phyloP scores from a whole-genome alignment of 2,797 vertebrate species.

The Parauchenoglanis punctatus region DNA sequence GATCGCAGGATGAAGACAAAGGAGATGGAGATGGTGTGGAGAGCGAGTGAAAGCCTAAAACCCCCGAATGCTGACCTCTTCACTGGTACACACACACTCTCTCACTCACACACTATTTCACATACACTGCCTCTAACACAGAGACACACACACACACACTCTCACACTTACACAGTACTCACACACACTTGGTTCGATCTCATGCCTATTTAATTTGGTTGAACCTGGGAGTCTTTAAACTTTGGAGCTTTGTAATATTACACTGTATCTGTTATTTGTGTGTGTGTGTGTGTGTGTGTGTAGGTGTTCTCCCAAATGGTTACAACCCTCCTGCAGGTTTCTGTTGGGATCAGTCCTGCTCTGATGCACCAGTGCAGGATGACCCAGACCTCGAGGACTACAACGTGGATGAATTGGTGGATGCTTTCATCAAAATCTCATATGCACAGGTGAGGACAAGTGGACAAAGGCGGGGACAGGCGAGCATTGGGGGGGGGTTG shows the following conservation, averaged over 20 bases:
- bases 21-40: constrained; percentile 89
- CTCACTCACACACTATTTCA: background rate
- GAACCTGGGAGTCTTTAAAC: background rate
- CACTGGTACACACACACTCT: constrained; percentile 73
- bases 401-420: constrained; percentile 78
- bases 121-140: background rate
- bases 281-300: background rate
- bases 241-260: background rate
- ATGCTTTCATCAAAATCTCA: constrained; percentile 72
- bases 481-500: background rate
- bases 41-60: constrained; percentile 78
- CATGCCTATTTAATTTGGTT: background rate
- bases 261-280: background rate
- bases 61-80: constrained; percentile 85
- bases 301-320: constrained; percentile 87
- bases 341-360: constrained; percentile 89
- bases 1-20: constrained; percentile 52
- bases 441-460: constrained; percentile 71
- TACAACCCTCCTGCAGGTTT: constrained; percentile 84
- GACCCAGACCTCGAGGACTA: constrained; percentile 83
- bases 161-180: background rate
- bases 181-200: background rate
- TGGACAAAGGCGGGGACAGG: background rate
- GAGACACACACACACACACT: background rate
- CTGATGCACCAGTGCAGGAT: constrained; percentile 83